A percentile compares a stretch with the other conserved stretches of the same genome.
These are phyloP conservation scores for Chouioia cunea DNA, from an alignment of 2,888 invertebrate species.

Conservation along the genomic window DNA sequence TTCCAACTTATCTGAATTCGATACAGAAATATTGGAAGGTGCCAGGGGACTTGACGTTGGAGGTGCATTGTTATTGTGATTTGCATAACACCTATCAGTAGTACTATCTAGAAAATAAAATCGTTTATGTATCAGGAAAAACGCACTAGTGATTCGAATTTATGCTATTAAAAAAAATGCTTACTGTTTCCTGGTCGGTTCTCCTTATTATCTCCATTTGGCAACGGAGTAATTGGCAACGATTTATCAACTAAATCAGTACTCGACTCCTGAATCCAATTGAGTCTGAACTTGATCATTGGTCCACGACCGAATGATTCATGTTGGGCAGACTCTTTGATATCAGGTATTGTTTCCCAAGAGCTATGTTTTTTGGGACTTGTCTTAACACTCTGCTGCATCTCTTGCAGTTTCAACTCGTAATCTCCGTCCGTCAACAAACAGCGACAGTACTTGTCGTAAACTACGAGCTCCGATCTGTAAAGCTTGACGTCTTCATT, in stretches of 20 bases:
- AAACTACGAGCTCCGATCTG: constrained; percentile 87
- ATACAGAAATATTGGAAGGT: constrained; percentile 60
- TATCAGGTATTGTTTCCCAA: constrained; percentile 76
- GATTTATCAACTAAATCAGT: constrained; percentile 78
- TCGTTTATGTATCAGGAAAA: background rate
- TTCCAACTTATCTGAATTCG: constrained; percentile 58
- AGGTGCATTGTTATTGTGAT: constrained; percentile 63
- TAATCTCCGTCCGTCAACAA: constrained; percentile 91
- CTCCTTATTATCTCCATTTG: constrained; percentile 67
- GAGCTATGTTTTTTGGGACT: constrained; percentile 80
- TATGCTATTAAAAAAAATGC: constrained; percentile 36
- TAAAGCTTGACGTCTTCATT: constrained; percentile 74
- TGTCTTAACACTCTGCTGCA: constrained; percentile 68
- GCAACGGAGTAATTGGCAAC: constrained; percentile 67
- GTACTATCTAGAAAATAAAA: constrained; percentile 34
- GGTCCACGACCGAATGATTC: constrained; percentile 85
- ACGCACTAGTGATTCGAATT: background rate
- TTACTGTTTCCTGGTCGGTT: constrained; percentile 67
- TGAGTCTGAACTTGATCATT: constrained; percentile 85
- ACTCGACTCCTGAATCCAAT: constrained; percentile 84
- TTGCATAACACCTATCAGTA: constrained; percentile 61
- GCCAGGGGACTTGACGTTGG: constrained; percentile 63
- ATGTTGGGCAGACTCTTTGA: constrained; percentile 75
- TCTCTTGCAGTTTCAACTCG: constrained; percentile 86
- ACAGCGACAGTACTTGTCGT: constrained; percentile 90